Base-by-base conservation (phyloP, 2,797 vertebrate genomes). In the Ctenochaetus hawaiiensis region DNA sequence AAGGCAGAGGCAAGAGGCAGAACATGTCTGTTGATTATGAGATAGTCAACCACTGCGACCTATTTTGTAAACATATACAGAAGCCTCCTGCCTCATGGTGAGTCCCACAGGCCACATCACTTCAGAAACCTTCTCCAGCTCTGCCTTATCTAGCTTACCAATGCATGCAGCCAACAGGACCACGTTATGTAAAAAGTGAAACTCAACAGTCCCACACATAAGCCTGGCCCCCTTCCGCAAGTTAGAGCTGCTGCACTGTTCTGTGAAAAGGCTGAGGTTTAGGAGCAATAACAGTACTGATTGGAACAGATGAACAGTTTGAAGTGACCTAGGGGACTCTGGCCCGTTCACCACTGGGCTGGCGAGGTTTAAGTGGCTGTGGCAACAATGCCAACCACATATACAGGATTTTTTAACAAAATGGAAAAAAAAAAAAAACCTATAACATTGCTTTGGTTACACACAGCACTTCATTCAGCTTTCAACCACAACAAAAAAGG, bases 1-100 rank as follows among this genome's bases (percentile, higher is more conserved):
- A 60, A 82, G 49, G 71, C 68, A 83, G 88, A 84, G 75, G 72
- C 79, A 86, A 67, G 80, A 81, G 89, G 87, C 91, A 91, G 78
- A 81, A 80, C 80, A 82, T 78, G 82, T 85, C 77, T 88, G 84
- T 81, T 70, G 75, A 88, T 89, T 75, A 85, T 84, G 82, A 63
- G 75, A 81, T 83, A 77, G 83, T 87, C 88, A 81, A 76, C 67
- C 65, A 58, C 34, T 43, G 67, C 83, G 81, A 85, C 79, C 78
- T 66, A 66, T 74, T 81, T 83, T 92, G 93, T 95, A 94, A 95
- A 95, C 93, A 86, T 83, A 81, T 89, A 89, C 80, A 84, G 82
- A 62, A 73, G 81, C 90, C 72, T 81, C 72, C 56, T 60, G 63
- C 78, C 84, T 69, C 51, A 4, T 10, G 20, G 56, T 1, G 22